Percentiles rank a stretch among this genome's conserved stretches.
Evolutionary conservation across 2,888 invertebrate genomes (phyloP).

Genomic region (Agrochola circellaris): DNA sequence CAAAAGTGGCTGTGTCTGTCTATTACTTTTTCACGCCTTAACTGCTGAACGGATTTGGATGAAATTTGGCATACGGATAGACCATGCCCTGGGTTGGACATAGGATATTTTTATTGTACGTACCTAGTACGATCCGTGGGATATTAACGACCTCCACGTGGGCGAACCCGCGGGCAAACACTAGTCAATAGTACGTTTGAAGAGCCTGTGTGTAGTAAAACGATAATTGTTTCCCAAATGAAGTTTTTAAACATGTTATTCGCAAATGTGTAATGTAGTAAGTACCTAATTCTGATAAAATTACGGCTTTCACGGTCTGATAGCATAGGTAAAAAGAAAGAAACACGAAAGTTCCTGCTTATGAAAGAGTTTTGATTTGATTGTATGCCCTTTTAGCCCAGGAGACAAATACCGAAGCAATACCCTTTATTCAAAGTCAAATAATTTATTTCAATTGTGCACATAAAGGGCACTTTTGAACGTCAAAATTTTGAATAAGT

Average conservation of each 20-base stretch:
- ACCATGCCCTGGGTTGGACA: background rate
- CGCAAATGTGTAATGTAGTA: background rate
- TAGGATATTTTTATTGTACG: background rate
- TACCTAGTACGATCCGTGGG: background rate
- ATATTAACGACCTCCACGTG: background rate
- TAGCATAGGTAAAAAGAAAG: background rate
- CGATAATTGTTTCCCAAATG: background rate
- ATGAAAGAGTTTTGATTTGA: background rate
- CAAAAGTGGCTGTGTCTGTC: background rate
- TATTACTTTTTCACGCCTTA: background rate
- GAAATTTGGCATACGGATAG: background rate
- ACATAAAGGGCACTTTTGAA: no score
- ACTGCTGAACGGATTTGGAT: background rate
- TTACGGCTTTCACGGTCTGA: background rate
- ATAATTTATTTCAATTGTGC: no score
- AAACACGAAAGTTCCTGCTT: background rate
- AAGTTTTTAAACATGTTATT: background rate
- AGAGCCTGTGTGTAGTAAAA: background rate
- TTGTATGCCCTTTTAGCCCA: background rate
- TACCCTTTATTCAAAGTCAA: no score
- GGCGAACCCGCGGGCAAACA: background rate
- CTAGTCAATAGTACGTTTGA: conserved; percentile 1
- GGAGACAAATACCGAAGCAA: background rate
- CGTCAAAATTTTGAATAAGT: no score
- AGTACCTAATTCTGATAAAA: background rate